These are phyloP conservation scores for Macquaria ambigua DNA, from an alignment of 2,113 vertebrate genomes.

Conservation along the genomic window DNA sequence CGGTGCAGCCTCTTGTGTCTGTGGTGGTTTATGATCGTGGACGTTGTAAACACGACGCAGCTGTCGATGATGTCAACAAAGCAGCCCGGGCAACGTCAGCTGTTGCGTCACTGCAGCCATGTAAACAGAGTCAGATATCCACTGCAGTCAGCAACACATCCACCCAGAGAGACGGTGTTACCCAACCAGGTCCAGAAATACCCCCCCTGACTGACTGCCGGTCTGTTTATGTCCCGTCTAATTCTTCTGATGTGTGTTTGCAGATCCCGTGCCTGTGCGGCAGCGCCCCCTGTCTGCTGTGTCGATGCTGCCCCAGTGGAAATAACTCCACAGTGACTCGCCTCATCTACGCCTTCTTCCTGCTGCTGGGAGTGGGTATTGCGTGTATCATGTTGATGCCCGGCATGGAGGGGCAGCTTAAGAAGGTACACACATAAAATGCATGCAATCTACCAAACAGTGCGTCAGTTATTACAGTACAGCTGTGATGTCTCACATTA, in stretches of 20 bases:
- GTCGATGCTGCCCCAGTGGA: conserved; percentile 96
- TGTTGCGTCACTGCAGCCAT: conserved; percentile 14
- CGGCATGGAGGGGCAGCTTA: conserved; percentile 97
- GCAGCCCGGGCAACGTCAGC: background rate
- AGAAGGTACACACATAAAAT: conserved; percentile 88
- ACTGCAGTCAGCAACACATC: background rate
- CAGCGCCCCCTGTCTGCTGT: conserved; percentile 96
- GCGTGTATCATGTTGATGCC: conserved; percentile 98
- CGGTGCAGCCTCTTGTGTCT: background rate
- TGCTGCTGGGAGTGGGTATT: conserved; percentile 92
- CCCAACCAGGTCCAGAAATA: too few species aligned
- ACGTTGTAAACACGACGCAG: background rate
- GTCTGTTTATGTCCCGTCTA: too few species aligned
- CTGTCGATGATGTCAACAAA: conserved; percentile 5
- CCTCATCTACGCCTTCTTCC: conserved; percentile 94
- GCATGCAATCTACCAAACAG: background rate
- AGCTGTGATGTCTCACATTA: background rate
- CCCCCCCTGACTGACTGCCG: too few species aligned
- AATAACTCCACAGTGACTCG: conserved; percentile 98
- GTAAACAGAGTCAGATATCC: conserved; percentile 16
- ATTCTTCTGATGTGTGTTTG: background rate
- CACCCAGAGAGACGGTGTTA: background rate
- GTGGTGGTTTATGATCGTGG: background rate
- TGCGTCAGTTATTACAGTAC: background rate
- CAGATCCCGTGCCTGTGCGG: conserved; percentile 97